phyloP scores from a whole-genome alignment of 2,888 invertebrate species.

The Kryphioiulus occultus region DNA sequence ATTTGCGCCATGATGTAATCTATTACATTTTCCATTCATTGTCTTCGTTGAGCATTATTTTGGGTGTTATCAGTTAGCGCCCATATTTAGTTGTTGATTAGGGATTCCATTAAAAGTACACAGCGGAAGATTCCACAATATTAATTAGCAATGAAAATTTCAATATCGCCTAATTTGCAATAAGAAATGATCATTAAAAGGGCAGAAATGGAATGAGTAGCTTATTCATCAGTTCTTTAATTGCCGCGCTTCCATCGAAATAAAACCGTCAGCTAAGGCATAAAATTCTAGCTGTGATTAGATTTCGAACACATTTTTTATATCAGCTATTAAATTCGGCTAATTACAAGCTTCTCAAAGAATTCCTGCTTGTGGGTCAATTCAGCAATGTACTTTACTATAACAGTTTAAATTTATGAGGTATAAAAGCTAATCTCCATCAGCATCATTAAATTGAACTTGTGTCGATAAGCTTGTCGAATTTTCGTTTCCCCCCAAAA shows the following conservation, averaged over 20 bases:
- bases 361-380: not conserved
- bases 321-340: not conserved
- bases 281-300: not conserved
- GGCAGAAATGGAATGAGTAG: not conserved
- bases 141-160: conserved; percentile 18
- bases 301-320: not conserved
- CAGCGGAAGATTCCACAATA: not conserved
- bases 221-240: not conserved
- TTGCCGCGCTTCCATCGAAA: not conserved
- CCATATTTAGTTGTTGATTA: not conserved
- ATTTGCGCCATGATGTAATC: not conserved
- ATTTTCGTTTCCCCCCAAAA: too few species aligned
- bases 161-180: not conserved
- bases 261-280: not conserved
- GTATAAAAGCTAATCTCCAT: not conserved
- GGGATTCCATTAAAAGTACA: not conserved
- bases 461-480: too few species aligned
- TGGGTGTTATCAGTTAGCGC: conserved; percentile 5
- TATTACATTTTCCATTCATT: not conserved
- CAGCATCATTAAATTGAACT: not conserved
- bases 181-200: not conserved
- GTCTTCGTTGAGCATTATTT: not conserved
- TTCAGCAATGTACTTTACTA: not conserved
- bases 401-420: not conserved
- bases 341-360: not conserved